Base-by-base conservation (phyloP, 2,797 vertebrate species). In the Etheostoma nigrum region DNA sequence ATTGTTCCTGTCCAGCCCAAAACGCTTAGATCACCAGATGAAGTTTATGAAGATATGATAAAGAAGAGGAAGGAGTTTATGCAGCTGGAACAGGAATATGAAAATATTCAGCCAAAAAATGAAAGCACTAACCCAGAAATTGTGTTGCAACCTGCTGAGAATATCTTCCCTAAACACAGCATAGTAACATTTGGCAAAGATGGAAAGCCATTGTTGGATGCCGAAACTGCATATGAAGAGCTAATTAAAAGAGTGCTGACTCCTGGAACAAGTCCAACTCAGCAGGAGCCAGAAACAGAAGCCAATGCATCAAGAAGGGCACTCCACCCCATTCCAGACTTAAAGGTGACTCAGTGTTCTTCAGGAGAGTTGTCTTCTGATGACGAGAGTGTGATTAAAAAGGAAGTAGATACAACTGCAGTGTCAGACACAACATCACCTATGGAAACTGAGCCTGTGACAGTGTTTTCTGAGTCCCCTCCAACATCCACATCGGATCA, bases 331-430 rank as follows among this genome's bases (percentile, higher is more conserved):
- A 99, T 99, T 85, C 99, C 99, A 84, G 98, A 99, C 93, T 95
- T 99, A 85, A 99, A 93, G 92, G 98, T 99, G 87, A 99, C 98
- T 4, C 98, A 99, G 69, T 99, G 99, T 85, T 99, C 99, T 85
- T 98, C 99, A 65, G 91, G 96, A 91, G 99, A 99, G 90, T 80
- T 96, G 65, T 98, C 97, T 82, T 96, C 96, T 77, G 98, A 99
- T 88, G 97, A 98, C 76, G 97, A 99, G 63, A 95, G 83, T 95
- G 91, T 84, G 3, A 90, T 94, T 88, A 95, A 96, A 92, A 96
- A 95, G 88, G 91, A 92, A 57, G 89, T 91, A 8, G 82, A 74
- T 55, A 64, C 40, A 94, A 74, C 81, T 16, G 33, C 54, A 60
- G 59, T 47, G 55, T 87, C 90, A 79, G 82, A 90, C 40, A 49